A percentile compares a stretch with the other conserved stretches of the same genome.
Evolutionary conservation across 2,113 vertebrate genomes (phyloP).

Genomic region (Ciconia maguari): DNA sequence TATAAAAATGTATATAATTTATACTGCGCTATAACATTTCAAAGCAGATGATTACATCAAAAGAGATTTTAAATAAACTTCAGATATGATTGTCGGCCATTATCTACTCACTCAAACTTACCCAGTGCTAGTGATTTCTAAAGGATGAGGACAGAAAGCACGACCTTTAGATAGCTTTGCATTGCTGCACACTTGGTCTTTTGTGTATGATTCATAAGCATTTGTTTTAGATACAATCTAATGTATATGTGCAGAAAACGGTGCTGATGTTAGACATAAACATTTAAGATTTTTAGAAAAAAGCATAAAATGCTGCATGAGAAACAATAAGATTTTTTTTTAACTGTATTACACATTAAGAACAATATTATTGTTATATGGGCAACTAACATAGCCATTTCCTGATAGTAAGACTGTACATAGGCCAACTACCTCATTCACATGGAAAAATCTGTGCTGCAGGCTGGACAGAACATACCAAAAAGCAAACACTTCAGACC

Average conservation of each 20-base stretch:
- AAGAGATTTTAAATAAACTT: not conserved
- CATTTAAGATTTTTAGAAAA: not conserved
- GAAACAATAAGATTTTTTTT: not conserved
- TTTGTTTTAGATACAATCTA: not conserved
- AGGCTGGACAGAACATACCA: not conserved
- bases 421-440: not conserved
- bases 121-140: not conserved
- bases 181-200: not conserved
- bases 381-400: not conserved
- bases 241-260: not conserved
- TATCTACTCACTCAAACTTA: not conserved
- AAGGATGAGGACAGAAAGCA: not conserved
- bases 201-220: not conserved
- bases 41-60: not conserved
- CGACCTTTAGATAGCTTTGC: not conserved
- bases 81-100: not conserved
- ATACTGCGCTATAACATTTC: not conserved
- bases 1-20: not conserved
- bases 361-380: not conserved
- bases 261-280: not conserved
- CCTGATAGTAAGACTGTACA: not conserved
- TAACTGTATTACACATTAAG: not conserved
- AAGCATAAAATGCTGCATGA: not conserved
- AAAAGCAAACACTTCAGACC: not conserved
- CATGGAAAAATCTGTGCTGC: not conserved